Percentiles rank a stretch among this genome's conserved stretches.
These are phyloP conservation scores for Syngnathus typhle DNA, from an alignment of 2,113 vertebrate genomes.

Conservation along the genomic window DNA sequence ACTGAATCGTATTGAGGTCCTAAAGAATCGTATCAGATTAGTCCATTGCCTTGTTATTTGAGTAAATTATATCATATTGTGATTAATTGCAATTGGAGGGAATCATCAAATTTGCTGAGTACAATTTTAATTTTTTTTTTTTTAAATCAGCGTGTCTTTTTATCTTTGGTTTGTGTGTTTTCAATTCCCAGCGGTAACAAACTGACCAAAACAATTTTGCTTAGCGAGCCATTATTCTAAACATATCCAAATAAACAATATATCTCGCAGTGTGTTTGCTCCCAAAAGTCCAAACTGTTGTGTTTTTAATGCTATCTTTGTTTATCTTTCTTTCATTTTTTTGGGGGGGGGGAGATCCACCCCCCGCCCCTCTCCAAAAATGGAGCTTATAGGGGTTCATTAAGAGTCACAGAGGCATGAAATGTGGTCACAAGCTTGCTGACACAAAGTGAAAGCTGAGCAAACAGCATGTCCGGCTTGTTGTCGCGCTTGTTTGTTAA, in stretches of 20 bases:
- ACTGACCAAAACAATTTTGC: background rate
- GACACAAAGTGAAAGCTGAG: constrained; percentile 6
- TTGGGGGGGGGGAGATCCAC: background rate
- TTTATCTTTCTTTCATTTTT: background rate
- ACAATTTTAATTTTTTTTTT: background rate
- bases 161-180: background rate
- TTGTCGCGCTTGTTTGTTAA: background rate
- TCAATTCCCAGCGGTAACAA: background rate
- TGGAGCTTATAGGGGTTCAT: background rate
- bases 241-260: background rate
- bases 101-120: too few relatives aligned
- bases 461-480: background rate
- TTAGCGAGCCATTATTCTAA: background rate
- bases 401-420: constrained; percentile 3
- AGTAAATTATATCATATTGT: too few relatives aligned
- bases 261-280: background rate
- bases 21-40: too few relatives aligned
- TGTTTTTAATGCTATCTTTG: background rate
- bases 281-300: background rate
- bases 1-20: too few relatives aligned
- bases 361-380: background rate
- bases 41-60: too few relatives aligned
- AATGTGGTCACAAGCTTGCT: constrained; percentile 4
- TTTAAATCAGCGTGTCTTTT: background rate
- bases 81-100: too few relatives aligned